phyloP scores from a whole-genome alignment of 1,140 invertebrate species.

The Cryptotermes secundus region DNA sequence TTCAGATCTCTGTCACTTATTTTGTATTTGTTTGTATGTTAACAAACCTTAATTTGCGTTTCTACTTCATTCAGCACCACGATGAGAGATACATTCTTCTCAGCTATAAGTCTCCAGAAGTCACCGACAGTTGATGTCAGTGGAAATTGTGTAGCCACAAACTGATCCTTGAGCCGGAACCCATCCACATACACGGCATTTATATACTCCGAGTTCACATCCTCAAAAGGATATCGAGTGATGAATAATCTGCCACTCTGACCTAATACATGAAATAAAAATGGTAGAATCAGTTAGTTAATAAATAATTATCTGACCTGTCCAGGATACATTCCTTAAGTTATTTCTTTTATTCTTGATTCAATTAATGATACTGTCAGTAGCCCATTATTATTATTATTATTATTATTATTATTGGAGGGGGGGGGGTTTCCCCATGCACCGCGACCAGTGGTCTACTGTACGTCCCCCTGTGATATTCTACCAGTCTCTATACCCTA shows the following conservation, averaged over 20 bases:
- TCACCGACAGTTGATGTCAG: slow-evolving; percentile 53
- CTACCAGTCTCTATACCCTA: too few species aligned
- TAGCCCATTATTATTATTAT: too few species aligned
- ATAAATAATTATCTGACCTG: too few species aligned
- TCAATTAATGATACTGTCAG: too few species aligned
- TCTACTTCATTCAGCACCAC: slow-evolving; percentile 51
- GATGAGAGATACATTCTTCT: slow-evolving; percentile 58
- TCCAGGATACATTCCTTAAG: too few species aligned
- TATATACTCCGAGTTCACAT: slow-evolving; percentile 54
- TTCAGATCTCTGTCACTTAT: too few species aligned
- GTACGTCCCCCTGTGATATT: too few species aligned
- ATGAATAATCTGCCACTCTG: slow-evolving; percentile 26
- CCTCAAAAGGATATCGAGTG: slow-evolving; percentile 29
- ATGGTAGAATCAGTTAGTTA: background rate
- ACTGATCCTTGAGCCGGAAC: slow-evolving; percentile 47
- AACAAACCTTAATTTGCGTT: slow-evolving; percentile 21
- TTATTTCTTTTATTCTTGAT: too few species aligned
- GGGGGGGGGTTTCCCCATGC: too few species aligned
- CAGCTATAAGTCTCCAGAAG: slow-evolving; percentile 64
- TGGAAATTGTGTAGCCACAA: slow-evolving; percentile 55
- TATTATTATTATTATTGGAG: too few species aligned
- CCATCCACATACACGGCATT: slow-evolving; percentile 66
- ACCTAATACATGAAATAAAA: background rate
- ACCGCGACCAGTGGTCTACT: too few species aligned
- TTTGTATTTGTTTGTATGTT: background rate